Conservation (phyloP, 2,888 invertebrate genomes). For the Trisateles emortualis region DNA sequence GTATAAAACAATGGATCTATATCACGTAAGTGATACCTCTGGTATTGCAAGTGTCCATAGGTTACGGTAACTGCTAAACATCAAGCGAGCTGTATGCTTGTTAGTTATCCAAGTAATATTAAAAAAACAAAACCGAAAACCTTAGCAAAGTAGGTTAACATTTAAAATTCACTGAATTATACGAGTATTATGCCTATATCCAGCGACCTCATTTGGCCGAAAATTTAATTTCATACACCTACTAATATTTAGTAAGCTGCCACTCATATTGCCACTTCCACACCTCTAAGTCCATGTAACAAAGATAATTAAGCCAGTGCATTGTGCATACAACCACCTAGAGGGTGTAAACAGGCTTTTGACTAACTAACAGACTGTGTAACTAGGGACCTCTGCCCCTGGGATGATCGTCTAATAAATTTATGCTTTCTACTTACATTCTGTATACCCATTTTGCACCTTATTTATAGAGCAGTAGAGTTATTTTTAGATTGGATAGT, state of each 20-base stretch:
- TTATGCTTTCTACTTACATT: slow-evolving; percentile 48
- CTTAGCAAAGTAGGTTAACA: neutral
- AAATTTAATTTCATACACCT: neutral
- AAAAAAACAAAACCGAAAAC: too few relatives aligned
- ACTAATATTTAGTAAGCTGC: neutral
- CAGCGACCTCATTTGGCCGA: neutral
- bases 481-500: slow-evolving; percentile 34
- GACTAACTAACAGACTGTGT: slow-evolving; percentile 64
- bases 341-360: slow-evolving; percentile 61
- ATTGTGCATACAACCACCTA: slow-evolving; percentile 55
- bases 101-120: too few relatives aligned
- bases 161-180: neutral
- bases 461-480: slow-evolving; percentile 9
- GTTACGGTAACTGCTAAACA: too few relatives aligned
- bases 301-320: slow-evolving; percentile 62
- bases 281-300: slow-evolving; percentile 14
- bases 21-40: too few relatives aligned
- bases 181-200: neutral
- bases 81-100: too few relatives aligned
- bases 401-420: slow-evolving; percentile 60
- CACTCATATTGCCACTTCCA: slow-evolving; percentile 35
- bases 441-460: slow-evolving; percentile 24
- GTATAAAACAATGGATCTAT: too few relatives aligned
- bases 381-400: slow-evolving; percentile 40
- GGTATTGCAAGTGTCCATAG: too few relatives aligned